These are phyloP conservation scores for Daboia siamensis DNA, from an alignment of 2,113 vertebrate genomes.

Conservation along the genomic window DNA sequence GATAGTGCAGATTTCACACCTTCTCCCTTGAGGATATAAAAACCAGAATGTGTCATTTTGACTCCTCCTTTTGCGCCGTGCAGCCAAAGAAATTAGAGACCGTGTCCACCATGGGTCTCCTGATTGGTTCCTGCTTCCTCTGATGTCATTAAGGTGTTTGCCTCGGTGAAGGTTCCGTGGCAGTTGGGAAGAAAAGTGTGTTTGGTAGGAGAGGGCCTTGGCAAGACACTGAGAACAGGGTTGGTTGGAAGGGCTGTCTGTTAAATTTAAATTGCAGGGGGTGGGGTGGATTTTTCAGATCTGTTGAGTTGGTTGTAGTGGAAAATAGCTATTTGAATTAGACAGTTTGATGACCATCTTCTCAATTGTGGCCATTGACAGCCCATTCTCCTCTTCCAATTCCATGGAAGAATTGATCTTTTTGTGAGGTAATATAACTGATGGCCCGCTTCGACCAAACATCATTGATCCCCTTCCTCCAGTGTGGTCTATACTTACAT, in stretches of 20 bases:
- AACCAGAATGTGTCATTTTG: neutral
- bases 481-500: neutral
- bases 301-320: neutral
- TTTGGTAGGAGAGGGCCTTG: neutral
- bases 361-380: neutral
- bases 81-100: neutral
- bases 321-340: neutral
- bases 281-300: neutral
- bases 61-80: neutral
- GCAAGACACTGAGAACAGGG: neutral
- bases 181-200: neutral
- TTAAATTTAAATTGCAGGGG: neutral
- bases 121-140: neutral
- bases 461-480: neutral
- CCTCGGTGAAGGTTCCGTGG: neutral
- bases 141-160: neutral
- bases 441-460: neutral
- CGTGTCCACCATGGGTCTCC: accelerated
- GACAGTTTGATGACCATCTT: neutral
- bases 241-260: neutral
- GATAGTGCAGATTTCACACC: neutral
- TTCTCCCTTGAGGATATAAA: neutral
- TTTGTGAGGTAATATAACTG: neutral
- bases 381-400: neutral
- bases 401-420: neutral